Percentiles rank a stretch among this genome's conserved stretches.
phyloP scores from a whole-genome alignment of 2,888 invertebrate species.

The Miltochrista miniata region DNA sequence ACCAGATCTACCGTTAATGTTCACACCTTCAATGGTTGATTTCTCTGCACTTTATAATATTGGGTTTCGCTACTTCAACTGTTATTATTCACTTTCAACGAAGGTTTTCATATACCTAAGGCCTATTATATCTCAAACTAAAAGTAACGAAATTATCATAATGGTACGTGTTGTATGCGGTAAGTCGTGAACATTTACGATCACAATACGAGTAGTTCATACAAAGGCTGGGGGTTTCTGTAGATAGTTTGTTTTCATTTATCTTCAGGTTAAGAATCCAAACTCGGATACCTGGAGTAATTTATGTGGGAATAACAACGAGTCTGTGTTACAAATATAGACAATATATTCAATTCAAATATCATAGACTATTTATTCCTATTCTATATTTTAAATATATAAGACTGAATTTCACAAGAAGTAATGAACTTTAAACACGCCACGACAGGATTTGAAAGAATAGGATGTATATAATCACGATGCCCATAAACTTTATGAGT shows the following conservation, averaged over 20 bases:
- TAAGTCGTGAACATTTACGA: slow-evolving; percentile 25
- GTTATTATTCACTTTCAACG: neutral
- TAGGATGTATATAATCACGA: too few relatives aligned
- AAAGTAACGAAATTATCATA: slow-evolving; percentile 1
- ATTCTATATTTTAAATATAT: too few relatives aligned
- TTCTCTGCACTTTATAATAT: slow-evolving; percentile 10
- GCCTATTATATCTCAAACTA: neutral
- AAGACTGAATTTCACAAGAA: too few relatives aligned
- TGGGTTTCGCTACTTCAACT: neutral
- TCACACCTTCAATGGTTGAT: slow-evolving; percentile 13
- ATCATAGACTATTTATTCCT: too few relatives aligned
- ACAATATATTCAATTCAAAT: too few relatives aligned
- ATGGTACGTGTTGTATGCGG: slow-evolving; percentile 21
- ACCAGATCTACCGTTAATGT: slow-evolving; percentile 48
- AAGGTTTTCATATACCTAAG: neutral
- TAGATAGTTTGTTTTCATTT: slow-evolving; percentile 44
- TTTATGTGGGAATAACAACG: slow-evolving; percentile 40
- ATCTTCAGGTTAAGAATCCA: slow-evolving; percentile 47
- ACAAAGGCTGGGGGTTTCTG: slow-evolving; percentile 37
- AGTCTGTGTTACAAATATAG: too few relatives aligned
- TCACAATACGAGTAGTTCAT: slow-evolving; percentile 31
- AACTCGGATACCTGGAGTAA: slow-evolving; percentile 51
- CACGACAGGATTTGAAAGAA: too few relatives aligned
- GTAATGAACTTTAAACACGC: too few relatives aligned
- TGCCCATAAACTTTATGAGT: too few relatives aligned